Evolutionary conservation across 2,797 vertebrate species (phyloP), one percentile per base, ranked within the genome.

Genomic region (Rachycentron canadum): DNA sequence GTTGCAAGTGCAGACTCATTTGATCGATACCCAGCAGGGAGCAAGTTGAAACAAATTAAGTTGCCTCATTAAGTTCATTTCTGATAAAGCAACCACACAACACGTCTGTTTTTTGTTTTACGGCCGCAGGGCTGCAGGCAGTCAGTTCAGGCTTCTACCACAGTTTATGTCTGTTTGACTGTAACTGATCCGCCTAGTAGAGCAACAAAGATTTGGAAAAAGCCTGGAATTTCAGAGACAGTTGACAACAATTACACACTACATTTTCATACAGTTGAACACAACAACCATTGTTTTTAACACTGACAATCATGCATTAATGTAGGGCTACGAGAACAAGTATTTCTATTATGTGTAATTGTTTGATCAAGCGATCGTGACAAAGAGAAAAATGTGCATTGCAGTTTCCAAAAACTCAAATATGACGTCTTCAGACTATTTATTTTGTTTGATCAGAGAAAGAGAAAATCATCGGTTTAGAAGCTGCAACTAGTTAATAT

Each of bases 131-230:
- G 17, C 7, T 10, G 11, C 12, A 19, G 21, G 16, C 28, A 17
- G 38, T 40, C 4, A 17, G 34, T 38, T 34, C n/a, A n/a, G n/a
- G n/a, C n/a, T 11, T 52, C 11, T 26, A 13, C 40, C 49, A 17
- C 34, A 36, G 57, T 40, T 32, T 49, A 7, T 58, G 57, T 76
- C 14, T 3, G 21, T 53, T 65, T 70, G 60, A 49, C 60, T 68
- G 57, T 47, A 52, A 52, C 2, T 45, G 25, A 60, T 70, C 69
- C 61, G 12, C 69, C 67, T 36, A 61, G 43, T 32, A 2, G 40
- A 81, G 62, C 56, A 56, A 49, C 14, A 30, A 41, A 7, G 76
- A 69, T 69, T 43, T 19, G 59, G 25, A 25, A 38, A 69, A 52
- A 53, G 0, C 28, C 0, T 61, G 21, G 6, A 53, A 19, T 34